Base-by-base conservation (phyloP, 2,797 vertebrate genomes). In the Myotis planiceps region DNA sequence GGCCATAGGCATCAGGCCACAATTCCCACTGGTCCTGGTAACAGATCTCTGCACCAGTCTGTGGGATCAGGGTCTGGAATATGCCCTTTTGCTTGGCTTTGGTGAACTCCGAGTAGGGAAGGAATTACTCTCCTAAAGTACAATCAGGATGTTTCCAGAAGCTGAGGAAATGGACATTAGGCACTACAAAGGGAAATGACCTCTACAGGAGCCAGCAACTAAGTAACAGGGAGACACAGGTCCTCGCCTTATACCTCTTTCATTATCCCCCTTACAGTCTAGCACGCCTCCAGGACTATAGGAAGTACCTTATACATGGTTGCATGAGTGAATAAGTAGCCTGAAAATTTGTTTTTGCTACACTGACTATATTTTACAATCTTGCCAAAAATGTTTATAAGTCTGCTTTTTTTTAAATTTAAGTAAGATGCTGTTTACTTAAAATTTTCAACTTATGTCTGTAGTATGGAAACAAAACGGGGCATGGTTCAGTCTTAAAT, bases 1-100 rank as follows among this genome's bases (percentile, higher is more conserved):
- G 2, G 25, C 21, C 3, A 0, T 1, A 16, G 45, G 63, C 29
- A 55, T 65, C 45, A 91, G 74, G 47, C 29, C 39, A 39, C 25
- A n/a, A 0, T 81, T 66, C 34, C 72, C 34, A 10, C 0, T 68
- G 58, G 29, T 80, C 16, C 0, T 5, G 29, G 2, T 39, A 12
- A 8, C 4, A 13, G 42, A 63, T 45, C n/a, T 55, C 32, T 5
- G 19, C 45, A 32, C 23, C 58, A 25, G 21, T 39, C 27, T 78
- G 19, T 47, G 55, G 29, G 27, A 37, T 27, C 29, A 60, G 19
- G 45, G 16, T 29, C 45, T 58, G 2, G 21, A 71, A 21, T 21
- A 47, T 16, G 23, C 23, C 29, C 18, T 39, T 80, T 94, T 80
- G 2, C 13, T 71, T 19, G 75, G 58, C 18, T 76, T 84, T 95